Conservation (phyloP, 2,888 invertebrate species). For the Sinelater perroti region DNA sequence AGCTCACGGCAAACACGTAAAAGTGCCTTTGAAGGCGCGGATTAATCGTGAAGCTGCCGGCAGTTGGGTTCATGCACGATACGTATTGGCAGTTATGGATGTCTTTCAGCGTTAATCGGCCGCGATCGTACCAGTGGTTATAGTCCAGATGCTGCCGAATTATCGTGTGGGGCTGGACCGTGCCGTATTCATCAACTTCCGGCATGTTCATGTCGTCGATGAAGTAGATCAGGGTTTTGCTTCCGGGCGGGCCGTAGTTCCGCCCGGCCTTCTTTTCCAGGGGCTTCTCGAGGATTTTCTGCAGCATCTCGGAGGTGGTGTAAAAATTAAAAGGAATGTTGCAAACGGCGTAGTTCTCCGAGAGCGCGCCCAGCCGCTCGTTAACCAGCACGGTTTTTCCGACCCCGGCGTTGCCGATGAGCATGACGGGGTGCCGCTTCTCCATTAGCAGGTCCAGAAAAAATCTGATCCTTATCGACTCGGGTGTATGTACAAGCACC, state of each 20-base stretch:
- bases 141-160: conserved; percentile 96
- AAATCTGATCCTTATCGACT: conserved; percentile 88
- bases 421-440: conserved; percentile 90
- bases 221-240: conserved; percentile 91
- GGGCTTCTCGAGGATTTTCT: conserved; percentile 92
- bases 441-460: conserved; percentile 91
- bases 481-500: conserved; percentile 90
- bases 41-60: conserved; percentile 96
- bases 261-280: conserved; percentile 93
- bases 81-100: conserved; percentile 97
- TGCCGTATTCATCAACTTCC: conserved; percentile 88
- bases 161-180: conserved; percentile 95
- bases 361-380: conserved; percentile 75
- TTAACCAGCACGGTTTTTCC: conserved; percentile 90
- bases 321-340: conserved; percentile 97
- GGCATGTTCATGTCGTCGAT: conserved; percentile 99
- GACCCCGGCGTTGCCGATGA: conserved; percentile 91
- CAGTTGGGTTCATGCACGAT: conserved; percentile 97
- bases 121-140: conserved; percentile 94
- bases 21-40: conserved; percentile 92
- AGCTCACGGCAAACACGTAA: conserved; percentile 84
- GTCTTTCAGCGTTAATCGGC: conserved; percentile 88
- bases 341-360: conserved; percentile 87
- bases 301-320: conserved; percentile 92
- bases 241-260: conserved; percentile 95